A percentile compares a stretch with the other conserved stretches of the same genome.
Evolutionary conservation across 2,113 vertebrate genomes (phyloP).

Genomic region (Amazona vittata): DNA sequence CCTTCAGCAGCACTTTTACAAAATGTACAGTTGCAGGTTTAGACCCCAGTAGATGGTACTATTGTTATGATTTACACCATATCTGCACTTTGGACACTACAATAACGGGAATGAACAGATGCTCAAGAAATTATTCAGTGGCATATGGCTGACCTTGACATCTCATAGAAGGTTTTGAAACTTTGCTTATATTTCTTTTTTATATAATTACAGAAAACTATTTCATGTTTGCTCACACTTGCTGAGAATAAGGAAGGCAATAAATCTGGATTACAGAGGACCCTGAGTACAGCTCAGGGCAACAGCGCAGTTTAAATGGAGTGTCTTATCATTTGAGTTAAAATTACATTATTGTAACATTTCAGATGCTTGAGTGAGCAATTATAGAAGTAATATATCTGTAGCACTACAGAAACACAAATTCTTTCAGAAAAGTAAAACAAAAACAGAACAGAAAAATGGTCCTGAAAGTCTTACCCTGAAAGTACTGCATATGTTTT

Average conservation of each 20-base stretch:
- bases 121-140: constrained; percentile 5
- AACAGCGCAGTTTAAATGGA: not conserved
- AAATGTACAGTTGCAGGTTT: not conserved
- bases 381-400: not conserved
- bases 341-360: not conserved
- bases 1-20: not conserved
- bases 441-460: not conserved
- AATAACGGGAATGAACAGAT: not conserved
- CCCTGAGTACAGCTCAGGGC: not conserved
- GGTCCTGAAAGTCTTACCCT: not conserved
- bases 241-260: not conserved
- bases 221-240: not conserved
- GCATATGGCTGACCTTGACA: not conserved
- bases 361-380: not conserved
- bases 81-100: not conserved
- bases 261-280: constrained; percentile 22
- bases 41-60: not conserved
- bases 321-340: not conserved
- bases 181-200: constrained; percentile 2
- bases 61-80: not conserved
- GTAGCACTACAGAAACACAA: not conserved
- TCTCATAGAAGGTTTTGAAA: not conserved
- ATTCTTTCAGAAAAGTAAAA: not conserved
- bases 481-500: not conserved
- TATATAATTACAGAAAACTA: constrained; percentile 5